Evolutionary conservation across 2,888 invertebrate genomes (phyloP).

Genomic region (Heliconius sara): DNA sequence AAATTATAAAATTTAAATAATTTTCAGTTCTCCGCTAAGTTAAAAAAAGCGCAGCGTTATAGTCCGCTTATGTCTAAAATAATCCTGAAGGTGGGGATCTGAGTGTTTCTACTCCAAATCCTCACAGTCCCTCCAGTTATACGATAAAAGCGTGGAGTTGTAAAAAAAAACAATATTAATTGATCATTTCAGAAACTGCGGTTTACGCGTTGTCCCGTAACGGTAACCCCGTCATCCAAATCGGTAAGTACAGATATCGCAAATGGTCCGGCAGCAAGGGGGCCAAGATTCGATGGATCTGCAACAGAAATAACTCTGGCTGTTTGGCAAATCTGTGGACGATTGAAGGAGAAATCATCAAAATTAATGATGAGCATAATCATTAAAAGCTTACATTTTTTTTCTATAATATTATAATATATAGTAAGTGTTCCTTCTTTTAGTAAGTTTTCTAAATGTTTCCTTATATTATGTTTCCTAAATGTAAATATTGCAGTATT

Average conservation of each 20-base stretch:
- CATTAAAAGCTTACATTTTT: conserved; percentile 34
- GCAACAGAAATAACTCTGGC: conserved; percentile 47
- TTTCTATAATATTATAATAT: too few species aligned
- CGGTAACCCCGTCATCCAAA: conserved; percentile 54
- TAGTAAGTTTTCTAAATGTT: too few species aligned
- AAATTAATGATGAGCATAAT: conserved; percentile 45
- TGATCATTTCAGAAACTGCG: conserved; percentile 42
- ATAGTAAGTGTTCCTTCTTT: neutral
- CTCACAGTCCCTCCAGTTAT: too few species aligned
- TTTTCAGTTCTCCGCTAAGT: too few species aligned
- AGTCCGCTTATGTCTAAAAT: too few species aligned
- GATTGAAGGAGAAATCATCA: conserved; percentile 51
- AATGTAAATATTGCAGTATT: neutral
- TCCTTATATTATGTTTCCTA: too few species aligned
- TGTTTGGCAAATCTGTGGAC: conserved; percentile 59
- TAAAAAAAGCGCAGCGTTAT: too few species aligned
- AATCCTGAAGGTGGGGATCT: too few species aligned
- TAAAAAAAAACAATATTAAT: neutral
- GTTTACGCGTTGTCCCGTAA: conserved; percentile 47
- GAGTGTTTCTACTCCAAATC: too few species aligned
- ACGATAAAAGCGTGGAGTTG: too few species aligned
- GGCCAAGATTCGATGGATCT: conserved; percentile 48
- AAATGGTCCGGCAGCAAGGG: conserved; percentile 48
- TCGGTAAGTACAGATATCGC: conserved; percentile 51
- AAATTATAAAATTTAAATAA: too few species aligned